Base-by-base conservation (phyloP, 2,888 invertebrate genomes). In the Dermolepida albohirtum region DNA sequence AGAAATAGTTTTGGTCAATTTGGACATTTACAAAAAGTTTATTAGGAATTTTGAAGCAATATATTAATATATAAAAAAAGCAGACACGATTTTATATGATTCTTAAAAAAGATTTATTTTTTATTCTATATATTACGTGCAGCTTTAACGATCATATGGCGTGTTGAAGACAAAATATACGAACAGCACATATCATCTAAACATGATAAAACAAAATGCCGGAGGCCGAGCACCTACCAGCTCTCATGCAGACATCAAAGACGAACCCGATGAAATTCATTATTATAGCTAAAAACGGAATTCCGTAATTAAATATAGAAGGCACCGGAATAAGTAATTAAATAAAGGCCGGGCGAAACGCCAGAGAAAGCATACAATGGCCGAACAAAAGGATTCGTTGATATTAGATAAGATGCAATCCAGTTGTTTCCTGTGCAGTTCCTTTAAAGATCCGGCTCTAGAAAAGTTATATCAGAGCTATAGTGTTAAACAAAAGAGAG, bases 401-500 rank as follows among this genome's bases (percentile, higher is more conserved):
- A 74, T 78, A n/a, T 71, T 77, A 14, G 79, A 78, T 41, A 80
- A 80, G 74, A 80, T 81, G 78, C 75, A 76, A 57, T 74, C 74
- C 10, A 69, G 74, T 34, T 74, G 74, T 67, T 72, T 75, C 64
- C 64, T 75, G n/a, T 75, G 72, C 70, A 81, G 85, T 63, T 85
- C 86, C 50, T 89, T 89, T 79, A 84, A 87, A 40, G 89, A 89
- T 76, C 84, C 87, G 7, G 87, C 89, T 59, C 84, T 92, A 72
- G 91, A 92, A 78, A 87, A 87, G 75, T 85, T 92, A 5, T 92
- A 92, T 79, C 89, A 90, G 74, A 89, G 88, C 70, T 92, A 92
- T 81, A 89, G 89, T 76, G 86, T 89, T 51, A 89, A 91, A 76
- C 92, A 92, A 79, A 89, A 91, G 76, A 86, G 91, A 54, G 87